phyloP scores from a whole-genome alignment of 37 sponge, comb jelly and placozoan genomes.

The Diacarnus erythraeanus region DNA sequence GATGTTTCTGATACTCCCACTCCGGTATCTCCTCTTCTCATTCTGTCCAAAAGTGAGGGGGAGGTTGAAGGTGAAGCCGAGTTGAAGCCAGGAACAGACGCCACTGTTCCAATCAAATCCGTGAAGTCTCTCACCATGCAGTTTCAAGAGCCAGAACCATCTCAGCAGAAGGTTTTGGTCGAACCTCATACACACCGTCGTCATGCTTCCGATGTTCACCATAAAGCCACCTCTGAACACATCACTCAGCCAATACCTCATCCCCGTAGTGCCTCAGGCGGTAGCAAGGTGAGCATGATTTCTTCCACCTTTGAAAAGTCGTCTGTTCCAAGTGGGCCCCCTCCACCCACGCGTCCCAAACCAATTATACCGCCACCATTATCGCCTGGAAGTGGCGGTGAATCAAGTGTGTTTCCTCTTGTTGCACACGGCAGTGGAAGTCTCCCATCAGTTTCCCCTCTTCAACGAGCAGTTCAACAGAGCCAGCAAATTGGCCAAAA shows the following conservation, averaged over 20 bases:
- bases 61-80: background rate
- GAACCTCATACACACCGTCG: constrained; percentile 27
- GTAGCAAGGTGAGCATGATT: constrained; percentile 25
- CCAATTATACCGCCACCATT: background rate
- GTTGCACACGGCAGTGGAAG: constrained; percentile 14
- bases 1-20: too few relatives aligned
- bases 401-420: constrained; percentile 17
- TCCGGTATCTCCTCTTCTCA: too few relatives aligned
- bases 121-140: constrained; percentile 36
- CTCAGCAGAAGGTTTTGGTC: constrained; percentile 25
- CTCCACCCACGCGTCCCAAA: constrained; percentile 31
- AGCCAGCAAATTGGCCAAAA: constrained; percentile 1
- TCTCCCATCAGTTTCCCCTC: constrained; percentile 13
- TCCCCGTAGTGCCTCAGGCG: constrained; percentile 17
- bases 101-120: background rate
- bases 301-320: constrained; percentile 1
- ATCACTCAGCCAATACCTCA: background rate
- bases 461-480: constrained; percentile 27
- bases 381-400: background rate
- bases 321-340: background rate
- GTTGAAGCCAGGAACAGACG: background rate
- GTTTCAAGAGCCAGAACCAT: constrained; percentile 25
- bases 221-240: background rate
- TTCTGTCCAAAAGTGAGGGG: background rate
- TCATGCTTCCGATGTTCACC: constrained; percentile 1